phyloP scores from a whole-genome alignment of 2,888 invertebrate genomes.

The Diachrysia chrysitis region DNA sequence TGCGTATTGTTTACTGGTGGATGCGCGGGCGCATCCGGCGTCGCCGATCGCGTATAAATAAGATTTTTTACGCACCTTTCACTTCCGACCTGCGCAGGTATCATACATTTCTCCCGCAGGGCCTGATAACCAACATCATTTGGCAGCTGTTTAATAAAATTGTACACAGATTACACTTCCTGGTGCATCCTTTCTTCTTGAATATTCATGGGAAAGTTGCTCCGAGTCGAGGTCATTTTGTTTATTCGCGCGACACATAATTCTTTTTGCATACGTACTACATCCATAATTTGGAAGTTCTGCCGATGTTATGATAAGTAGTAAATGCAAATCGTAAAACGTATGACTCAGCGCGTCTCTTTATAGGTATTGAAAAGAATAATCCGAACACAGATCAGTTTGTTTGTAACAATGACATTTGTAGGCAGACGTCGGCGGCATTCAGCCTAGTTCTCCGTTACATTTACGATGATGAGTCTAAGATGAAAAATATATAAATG shows the following conservation, averaged over 20 bases:
- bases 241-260: constrained; percentile 26
- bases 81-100: constrained; percentile 84
- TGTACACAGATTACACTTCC: constrained; percentile 71
- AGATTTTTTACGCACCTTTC: constrained; percentile 83
- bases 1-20: constrained; percentile 69
- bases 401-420: neutral
- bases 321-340: constrained; percentile 24
- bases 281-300: constrained; percentile 26
- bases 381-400: constrained; percentile 13
- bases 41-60: constrained; percentile 72
- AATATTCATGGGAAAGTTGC: constrained; percentile 73
- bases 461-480: constrained; percentile 23
- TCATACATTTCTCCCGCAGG: constrained; percentile 69
- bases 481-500: constrained; percentile 32
- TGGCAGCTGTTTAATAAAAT: constrained; percentile 71
- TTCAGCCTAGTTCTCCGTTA: constrained; percentile 34
- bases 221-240: constrained; percentile 29
- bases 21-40: constrained; percentile 70
- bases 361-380: constrained; percentile 13
- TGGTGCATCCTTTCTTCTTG: constrained; percentile 68
- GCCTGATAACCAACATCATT: constrained; percentile 70
- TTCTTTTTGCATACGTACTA: neutral
- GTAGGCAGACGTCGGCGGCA: neutral
- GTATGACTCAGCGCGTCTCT: constrained; percentile 31
- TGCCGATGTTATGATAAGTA: constrained; percentile 24